Evolutionary conservation across 2,113 vertebrate species (phyloP).

Genomic region (Chloebia gouldiae): DNA sequence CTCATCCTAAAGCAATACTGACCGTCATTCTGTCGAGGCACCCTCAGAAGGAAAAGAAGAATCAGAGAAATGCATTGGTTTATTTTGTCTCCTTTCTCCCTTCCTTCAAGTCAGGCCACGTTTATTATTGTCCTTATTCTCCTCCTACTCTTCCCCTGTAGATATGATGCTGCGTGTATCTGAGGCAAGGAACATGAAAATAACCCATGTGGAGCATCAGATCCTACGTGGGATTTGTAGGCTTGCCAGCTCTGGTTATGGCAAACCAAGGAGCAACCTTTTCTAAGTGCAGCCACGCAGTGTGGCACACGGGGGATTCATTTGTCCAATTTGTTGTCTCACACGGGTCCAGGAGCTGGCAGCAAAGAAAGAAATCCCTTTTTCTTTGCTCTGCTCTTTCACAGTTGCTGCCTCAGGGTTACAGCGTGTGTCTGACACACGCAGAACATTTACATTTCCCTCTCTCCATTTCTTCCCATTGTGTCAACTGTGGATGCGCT

Average conservation of each 20-base stretch:
- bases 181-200: background rate
- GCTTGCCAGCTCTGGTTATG: background rate
- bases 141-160: background rate
- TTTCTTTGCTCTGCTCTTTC: slow-evolving; percentile 13
- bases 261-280: background rate
- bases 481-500: slow-evolving; percentile 32
- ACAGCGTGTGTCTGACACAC: background rate
- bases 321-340: background rate
- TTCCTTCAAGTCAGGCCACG: background rate
- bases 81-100: background rate
- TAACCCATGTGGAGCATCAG: background rate
- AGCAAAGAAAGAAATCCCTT: background rate
- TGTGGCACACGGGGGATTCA: background rate
- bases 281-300: background rate
- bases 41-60: background rate
- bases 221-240: background rate
- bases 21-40: background rate
- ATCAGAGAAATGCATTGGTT: background rate
- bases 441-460: slow-evolving; percentile 15
- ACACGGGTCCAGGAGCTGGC: background rate
- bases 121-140: background rate
- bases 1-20: background rate
- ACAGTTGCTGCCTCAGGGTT: slow-evolving; percentile 37
- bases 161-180: background rate
- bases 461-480: slow-evolving; percentile 33